Base-by-base conservation (phyloP, 2,888 invertebrate species). In the Drosophila kanekoi region DNA sequence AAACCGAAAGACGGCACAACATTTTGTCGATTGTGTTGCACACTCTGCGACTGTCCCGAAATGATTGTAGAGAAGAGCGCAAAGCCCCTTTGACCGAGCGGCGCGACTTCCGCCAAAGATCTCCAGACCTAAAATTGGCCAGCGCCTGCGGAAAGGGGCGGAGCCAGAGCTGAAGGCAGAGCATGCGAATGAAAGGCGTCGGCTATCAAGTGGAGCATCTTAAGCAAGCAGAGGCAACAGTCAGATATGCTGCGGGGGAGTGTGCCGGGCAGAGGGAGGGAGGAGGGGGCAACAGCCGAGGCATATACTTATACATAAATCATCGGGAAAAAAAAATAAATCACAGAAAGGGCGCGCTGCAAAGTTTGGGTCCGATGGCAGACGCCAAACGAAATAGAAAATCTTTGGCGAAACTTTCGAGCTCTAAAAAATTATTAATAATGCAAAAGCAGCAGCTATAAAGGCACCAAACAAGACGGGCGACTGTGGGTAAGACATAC, bases 381-480 rank as follows among this genome's bases (percentile, higher is more conserved):
- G 35, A 16, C 18, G 64, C 51, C 60, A 48, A 72, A 48, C 59
- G 53, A 71, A 75, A 87, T 85, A 79, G 69, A 76, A 87, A 81
- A 86, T 86, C 77, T 87, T 69, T 77, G 52, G 67, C 64, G 61
- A 77, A 86, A 89, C 78, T 82, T 87, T 81, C 48, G 51, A 77
- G 81, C 89, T 87, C 77, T 54, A 81, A 68, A 72, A 83, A 72
- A 79, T 77, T 81, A 89, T 83, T 83, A 89, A 83, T 83, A 89
- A 89, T 89, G 85, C 81, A 77, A 56, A 53, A 67, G 81, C 58
- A 64, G 66, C 79, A 61, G 63, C 53, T 51, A 48, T 43, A 23
- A 28, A 16, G 8, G 2, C 13, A 10, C n/a, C 35, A 23, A 20
- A 18, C 0, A 10, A 2, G 2, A 11, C 13, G n/a, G 40, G 1